Conservation (phyloP, 2,888 invertebrate species). For the Amphipyra berbera region DNA sequence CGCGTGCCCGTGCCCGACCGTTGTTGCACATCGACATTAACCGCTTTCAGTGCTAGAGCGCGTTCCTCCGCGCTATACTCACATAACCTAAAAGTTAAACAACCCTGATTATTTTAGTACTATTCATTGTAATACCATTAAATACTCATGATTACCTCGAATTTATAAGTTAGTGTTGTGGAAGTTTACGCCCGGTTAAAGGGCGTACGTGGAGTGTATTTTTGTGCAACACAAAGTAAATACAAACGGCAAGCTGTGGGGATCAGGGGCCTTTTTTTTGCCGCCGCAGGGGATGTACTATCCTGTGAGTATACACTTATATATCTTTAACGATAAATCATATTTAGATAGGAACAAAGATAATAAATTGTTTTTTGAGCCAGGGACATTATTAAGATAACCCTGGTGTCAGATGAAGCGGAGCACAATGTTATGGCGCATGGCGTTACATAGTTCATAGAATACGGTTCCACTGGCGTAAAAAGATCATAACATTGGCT, state of each 20-base stretch:
- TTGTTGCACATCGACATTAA: constrained; percentile 88
- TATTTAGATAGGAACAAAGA: constrained; percentile 25
- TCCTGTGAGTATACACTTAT: constrained; percentile 93
- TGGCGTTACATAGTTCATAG: constrained; percentile 64
- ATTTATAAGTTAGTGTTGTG: constrained; percentile 88
- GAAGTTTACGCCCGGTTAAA: constrained; percentile 79
- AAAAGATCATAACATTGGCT: constrained; percentile 13
- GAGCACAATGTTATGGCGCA: constrained; percentile 70
- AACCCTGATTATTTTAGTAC: constrained; percentile 78
- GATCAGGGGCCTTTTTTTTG: constrained; percentile 98
- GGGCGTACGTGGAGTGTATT: constrained; percentile 88
- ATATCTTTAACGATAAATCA: constrained; percentile 36
- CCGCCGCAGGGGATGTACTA: constrained; percentile 99
- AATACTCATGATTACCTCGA: constrained; percentile 88
- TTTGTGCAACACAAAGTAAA: constrained; percentile 90
- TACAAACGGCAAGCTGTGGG: constrained; percentile 98
- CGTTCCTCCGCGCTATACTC: constrained; percentile 87
- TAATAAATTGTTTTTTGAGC: constrained; percentile 35
- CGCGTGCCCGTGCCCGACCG: constrained; percentile 78
- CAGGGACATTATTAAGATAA: constrained; percentile 54
- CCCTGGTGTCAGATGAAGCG: constrained; percentile 58
- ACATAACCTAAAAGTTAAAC: constrained; percentile 87
- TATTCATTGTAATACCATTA: constrained; percentile 74
- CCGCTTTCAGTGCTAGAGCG: constrained; percentile 88
- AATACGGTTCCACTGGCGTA: constrained; percentile 20